Base-by-base conservation (phyloP, 2,888 invertebrate genomes). In the Aproaerema taeniolella region DNA sequence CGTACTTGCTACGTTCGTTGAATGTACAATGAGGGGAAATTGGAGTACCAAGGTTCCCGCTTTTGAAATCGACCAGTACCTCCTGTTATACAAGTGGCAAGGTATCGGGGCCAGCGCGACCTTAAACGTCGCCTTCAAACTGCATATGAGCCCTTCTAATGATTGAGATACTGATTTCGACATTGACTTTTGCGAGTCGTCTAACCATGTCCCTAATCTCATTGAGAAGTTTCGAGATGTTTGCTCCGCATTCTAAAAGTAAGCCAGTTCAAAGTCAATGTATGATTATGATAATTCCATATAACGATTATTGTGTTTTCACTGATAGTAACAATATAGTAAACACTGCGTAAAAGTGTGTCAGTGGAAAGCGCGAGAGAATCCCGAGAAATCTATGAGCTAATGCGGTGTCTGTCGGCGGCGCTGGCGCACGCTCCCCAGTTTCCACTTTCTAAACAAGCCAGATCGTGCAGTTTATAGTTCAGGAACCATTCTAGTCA, bases 321-420 rank as follows among this genome's bases (percentile, higher is more conserved):
- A 37, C 39, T 31, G 25, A 32, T 30, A 13, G 11, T 17, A n/a
- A 31, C 28, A 34, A 42, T 39, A 13, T 32, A 24, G 38, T 39
- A 35, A 39, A 39, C 16, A 37, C 4, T 8, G 33, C 44, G 68
- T 55, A 71, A 73, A 82, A 77, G 80, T 82, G 67, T 85, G 85
- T 76, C 80, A 82, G 74, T 82, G 85, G 82, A 86, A 85, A 86
- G 82, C 77, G 81, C 82, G 75, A 77, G 82, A 82, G 78, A 82
- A 69, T 86, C 85, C 81, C 79, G 79, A 76, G 85, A 86, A 85
- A 85, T 83, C 76, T 70, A 67, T 67, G 67, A 71, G 74, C 73
- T 70, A 76, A 75, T 68, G 72, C 70, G 53, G 30, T 59, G 70
- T 59, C 62, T 62, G 56, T 36, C 36, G 39, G 36, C 43, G 37